These are phyloP conservation scores for Panagrolaimus sp. DNA, from an alignment of 1,140 invertebrate genomes.

Conservation along the genomic window DNA sequence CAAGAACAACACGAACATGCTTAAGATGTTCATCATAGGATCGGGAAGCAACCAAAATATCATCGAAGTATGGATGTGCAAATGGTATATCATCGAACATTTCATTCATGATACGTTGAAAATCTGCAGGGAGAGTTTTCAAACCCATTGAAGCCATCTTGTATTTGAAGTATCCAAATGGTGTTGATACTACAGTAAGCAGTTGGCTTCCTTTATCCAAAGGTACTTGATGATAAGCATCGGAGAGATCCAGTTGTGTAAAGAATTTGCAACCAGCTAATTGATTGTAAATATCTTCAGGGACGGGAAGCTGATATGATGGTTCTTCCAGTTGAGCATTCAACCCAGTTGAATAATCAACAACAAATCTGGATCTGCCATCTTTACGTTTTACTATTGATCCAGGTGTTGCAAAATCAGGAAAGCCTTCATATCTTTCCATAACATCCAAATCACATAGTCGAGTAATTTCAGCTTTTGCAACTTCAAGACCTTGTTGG, in stretches of 20 bases:
- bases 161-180: not conserved
- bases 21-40: not conserved
- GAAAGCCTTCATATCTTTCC: too few species aligned
- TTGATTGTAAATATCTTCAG: slow-evolving; percentile 47
- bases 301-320: slow-evolving; percentile 41
- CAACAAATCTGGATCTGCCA: slow-evolving; percentile 57
- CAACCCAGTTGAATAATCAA: slow-evolving; percentile 49
- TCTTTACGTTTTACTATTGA: slow-evolving; percentile 57
- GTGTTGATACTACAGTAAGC: not conserved
- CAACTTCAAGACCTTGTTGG: too few species aligned
- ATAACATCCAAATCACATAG: slow-evolving; percentile 45
- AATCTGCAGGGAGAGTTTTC: slow-evolving; percentile 28
- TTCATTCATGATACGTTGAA: slow-evolving; percentile 35
- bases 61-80: slow-evolving; percentile 23
- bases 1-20: not conserved
- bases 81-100: slow-evolving; percentile 13
- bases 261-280: slow-evolving; percentile 34
- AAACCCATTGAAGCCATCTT: slow-evolving; percentile 31
- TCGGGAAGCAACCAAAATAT: slow-evolving; percentile 23
- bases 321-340: slow-evolving; percentile 23
- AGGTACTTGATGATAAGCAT: not conserved
- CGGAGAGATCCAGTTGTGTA: not conserved
- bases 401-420: slow-evolving; percentile 60
- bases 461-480: slow-evolving; percentile 38
- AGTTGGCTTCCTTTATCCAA: not conserved